These are phyloP conservation scores for Lepidocyrtoides sp. DNA, from an alignment of 2,888 invertebrate species.

Conservation along the genomic window DNA sequence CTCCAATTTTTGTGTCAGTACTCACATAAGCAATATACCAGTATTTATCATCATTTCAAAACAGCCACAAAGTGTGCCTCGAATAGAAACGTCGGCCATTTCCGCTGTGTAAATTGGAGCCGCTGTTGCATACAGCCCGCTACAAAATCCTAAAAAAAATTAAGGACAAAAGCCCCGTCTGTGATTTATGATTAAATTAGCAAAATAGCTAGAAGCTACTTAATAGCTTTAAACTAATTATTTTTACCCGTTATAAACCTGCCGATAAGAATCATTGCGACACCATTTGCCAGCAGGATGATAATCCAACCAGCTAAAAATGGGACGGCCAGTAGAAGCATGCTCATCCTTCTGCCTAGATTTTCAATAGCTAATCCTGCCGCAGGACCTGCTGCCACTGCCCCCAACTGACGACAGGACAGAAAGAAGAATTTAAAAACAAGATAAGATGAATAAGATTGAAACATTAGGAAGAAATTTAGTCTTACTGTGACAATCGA, in stretches of 20 bases:
- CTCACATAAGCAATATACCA: slow-evolving; percentile 82
- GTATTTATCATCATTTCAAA: slow-evolving; percentile 92
- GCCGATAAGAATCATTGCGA: slow-evolving; percentile 87
- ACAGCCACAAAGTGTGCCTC: slow-evolving; percentile 94
- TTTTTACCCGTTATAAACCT: slow-evolving; percentile 86
- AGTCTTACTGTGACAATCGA: slow-evolving; percentile 82
- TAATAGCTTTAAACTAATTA: background rate
- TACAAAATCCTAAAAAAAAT: slow-evolving; percentile 90
- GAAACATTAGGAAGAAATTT: background rate
- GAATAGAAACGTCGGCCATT: slow-evolving; percentile 93
- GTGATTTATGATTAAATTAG: no score
- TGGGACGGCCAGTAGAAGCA: slow-evolving; percentile 76
- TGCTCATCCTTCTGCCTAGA: slow-evolving; percentile 80
- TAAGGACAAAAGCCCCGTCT: background rate
- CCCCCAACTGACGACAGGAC: slow-evolving; percentile 78
- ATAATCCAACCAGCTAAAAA: slow-evolving; percentile 86
- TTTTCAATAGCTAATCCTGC: slow-evolving; percentile 82
- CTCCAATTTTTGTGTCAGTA: no score
- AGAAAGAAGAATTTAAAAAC: slow-evolving; percentile 8
- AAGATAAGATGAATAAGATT: no score
- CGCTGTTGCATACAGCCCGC: slow-evolving; percentile 94
- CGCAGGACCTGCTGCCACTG: slow-evolving; percentile 80
- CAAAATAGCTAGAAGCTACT: no score
- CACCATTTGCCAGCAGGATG: slow-evolving; percentile 85
- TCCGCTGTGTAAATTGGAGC: slow-evolving; percentile 95